Conservation (phyloP, 2,113 vertebrate genomes). For the Aramus guarauna region DNA sequence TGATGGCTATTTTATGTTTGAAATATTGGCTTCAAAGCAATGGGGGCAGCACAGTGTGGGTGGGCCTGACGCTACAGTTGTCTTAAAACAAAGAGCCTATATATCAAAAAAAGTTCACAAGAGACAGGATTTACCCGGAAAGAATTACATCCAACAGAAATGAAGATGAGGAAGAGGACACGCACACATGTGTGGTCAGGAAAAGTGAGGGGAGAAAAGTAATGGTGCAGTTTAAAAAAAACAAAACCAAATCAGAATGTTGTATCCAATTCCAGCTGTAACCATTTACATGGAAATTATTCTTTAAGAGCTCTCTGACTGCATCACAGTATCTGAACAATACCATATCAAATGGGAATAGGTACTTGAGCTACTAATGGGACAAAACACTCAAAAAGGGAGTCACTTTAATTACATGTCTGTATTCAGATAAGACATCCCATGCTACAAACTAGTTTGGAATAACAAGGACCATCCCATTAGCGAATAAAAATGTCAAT, state of each 20-base stretch:
- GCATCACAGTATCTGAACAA: background rate
- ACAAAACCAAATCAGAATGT: background rate
- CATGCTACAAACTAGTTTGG: background rate
- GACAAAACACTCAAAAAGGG: background rate
- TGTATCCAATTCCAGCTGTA: background rate
- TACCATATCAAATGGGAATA: background rate
- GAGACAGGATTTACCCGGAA: background rate
- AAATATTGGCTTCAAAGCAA: conserved; percentile 52
- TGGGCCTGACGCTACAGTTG: conserved; percentile 33
- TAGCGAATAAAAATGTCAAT: background rate
- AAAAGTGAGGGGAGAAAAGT: background rate
- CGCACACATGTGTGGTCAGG: background rate
- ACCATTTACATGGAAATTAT: background rate
- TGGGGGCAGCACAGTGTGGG: conserved; percentile 12
- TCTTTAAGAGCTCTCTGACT: background rate
- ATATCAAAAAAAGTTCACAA: conserved; percentile 1
- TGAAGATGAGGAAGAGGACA: background rate
- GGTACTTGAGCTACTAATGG: background rate
- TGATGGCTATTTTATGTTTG: conserved; percentile 24
- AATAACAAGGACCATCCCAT: background rate
- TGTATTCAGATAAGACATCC: background rate
- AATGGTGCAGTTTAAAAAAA: background rate
- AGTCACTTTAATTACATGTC: background rate
- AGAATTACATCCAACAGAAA: background rate
- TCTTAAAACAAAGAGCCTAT: conserved; percentile 36